Evolutionary conservation across 2,113 vertebrate genomes (phyloP).

Genomic region (Machaerirhynchus nigripectus): DNA sequence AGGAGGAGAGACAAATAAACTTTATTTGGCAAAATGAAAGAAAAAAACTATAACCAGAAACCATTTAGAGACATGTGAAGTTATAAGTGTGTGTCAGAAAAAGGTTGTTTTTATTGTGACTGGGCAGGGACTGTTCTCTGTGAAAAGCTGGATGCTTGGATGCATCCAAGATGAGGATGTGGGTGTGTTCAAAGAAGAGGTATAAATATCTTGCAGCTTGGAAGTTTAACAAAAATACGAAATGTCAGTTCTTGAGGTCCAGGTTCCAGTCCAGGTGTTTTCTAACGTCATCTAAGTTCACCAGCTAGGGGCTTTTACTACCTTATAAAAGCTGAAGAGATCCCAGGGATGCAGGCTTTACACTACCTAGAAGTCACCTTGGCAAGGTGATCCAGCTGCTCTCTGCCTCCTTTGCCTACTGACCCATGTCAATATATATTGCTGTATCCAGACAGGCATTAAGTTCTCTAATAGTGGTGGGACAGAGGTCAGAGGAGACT

Average conservation of each 20-base stretch:
- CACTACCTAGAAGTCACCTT: neutral
- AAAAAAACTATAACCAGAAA: neutral
- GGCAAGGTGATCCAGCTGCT: neutral
- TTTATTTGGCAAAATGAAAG: neutral
- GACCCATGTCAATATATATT: neutral
- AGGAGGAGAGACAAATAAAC: neutral
- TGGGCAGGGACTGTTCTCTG: neutral
- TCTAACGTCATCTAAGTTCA: neutral
- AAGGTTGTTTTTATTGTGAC: neutral
- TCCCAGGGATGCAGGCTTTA: neutral
- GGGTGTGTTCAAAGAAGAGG: neutral
- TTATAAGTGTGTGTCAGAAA: fast-evolving
- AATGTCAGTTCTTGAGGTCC: neutral
- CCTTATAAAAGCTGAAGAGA: neutral
- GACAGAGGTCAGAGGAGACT: neutral
- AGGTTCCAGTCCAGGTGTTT: neutral
- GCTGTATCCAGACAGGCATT: neutral
- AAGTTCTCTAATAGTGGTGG: neutral
- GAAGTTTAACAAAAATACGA: neutral
- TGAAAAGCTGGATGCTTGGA: neutral
- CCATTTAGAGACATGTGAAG: neutral
- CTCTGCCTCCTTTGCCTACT: neutral
- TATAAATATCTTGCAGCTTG: neutral
- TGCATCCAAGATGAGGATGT: neutral
- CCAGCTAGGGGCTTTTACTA: neutral